These are phyloP conservation scores for Xiphias gladius DNA, from an alignment of 2,113 vertebrate species.

Conservation along the genomic window DNA sequence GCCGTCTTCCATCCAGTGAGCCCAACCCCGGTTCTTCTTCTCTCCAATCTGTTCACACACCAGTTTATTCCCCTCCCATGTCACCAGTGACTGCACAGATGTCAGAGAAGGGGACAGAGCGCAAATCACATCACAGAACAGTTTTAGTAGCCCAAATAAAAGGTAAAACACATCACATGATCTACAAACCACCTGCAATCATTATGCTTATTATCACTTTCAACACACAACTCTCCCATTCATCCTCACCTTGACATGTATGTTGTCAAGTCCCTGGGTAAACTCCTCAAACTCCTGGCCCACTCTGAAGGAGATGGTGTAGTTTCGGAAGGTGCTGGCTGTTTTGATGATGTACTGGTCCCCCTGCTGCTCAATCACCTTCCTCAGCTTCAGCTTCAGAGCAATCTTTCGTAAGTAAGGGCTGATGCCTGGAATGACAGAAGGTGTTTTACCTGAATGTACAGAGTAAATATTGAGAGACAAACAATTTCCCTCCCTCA, in stretches of 20 bases:
- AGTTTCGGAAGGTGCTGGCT: conserved; percentile 86
- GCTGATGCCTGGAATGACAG: conserved; percentile 83
- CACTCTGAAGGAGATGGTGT: conserved; percentile 86
- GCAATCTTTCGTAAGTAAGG: conserved; percentile 87
- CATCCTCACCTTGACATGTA: conserved; percentile 87
- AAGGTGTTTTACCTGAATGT: not conserved
- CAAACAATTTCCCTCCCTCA: not conserved
- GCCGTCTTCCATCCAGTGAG: conserved; percentile 91
- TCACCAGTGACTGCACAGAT: conserved; percentile 86
- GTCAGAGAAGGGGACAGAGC: not conserved
- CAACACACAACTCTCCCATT: not conserved
- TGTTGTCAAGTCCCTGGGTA: conserved; percentile 90
- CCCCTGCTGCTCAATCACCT: conserved; percentile 87
- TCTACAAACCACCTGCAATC: not conserved
- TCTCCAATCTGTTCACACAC: conserved; percentile 90
- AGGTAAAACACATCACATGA: not conserved
- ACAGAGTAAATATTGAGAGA: not conserved
- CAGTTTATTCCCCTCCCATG: conserved; percentile 88
- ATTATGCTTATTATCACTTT: not conserved
- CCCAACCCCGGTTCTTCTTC: conserved; percentile 92
- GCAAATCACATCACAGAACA: not conserved
- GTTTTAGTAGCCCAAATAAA: not conserved
- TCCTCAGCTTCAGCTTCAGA: conserved; percentile 86
- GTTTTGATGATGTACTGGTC: conserved; percentile 87
- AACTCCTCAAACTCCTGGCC: conserved; percentile 90